phyloP scores from a whole-genome alignment of 2,797 vertebrate genomes.

The Eulemur albifrons region DNA sequence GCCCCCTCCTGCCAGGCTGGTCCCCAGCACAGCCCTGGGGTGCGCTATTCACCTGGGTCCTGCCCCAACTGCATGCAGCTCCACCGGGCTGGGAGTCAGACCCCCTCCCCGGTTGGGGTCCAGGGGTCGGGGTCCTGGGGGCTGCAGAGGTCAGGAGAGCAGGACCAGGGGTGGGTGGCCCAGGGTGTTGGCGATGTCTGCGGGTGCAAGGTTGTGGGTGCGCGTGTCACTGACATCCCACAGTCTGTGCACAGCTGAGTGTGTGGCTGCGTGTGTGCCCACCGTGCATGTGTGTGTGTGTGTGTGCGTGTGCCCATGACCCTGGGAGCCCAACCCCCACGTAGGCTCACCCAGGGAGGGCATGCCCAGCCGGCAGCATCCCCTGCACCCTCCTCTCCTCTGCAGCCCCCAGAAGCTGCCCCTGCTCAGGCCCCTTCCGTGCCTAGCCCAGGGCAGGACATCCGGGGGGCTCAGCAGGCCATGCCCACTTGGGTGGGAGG shows the following conservation, averaged over 20 bases:
- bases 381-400: not conserved
- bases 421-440: not conserved
- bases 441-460: no score
- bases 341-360: not conserved
- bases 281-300: not conserved
- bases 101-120: fast-evolving
- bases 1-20: not conserved
- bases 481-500: not conserved
- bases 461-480: not conserved
- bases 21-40: fast-evolving
- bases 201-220: not conserved
- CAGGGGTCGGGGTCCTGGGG: not conserved
- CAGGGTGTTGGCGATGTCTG: not conserved
- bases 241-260: not conserved
- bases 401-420: not conserved
- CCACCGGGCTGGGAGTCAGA: not conserved
- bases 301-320: not conserved
- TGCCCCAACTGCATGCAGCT: fast-evolving
- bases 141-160: not conserved
- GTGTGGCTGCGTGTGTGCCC: not conserved
- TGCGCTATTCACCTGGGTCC: fast-evolving
- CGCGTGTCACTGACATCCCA: fast-evolving
- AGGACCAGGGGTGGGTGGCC: not conserved
- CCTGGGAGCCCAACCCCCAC: not conserved
- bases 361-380: fast-evolving